A percentile compares a stretch with the other conserved stretches of the same genome.
Evolutionary conservation across 2,113 vertebrate species (phyloP).

Genomic region (Felis catus): DNA sequence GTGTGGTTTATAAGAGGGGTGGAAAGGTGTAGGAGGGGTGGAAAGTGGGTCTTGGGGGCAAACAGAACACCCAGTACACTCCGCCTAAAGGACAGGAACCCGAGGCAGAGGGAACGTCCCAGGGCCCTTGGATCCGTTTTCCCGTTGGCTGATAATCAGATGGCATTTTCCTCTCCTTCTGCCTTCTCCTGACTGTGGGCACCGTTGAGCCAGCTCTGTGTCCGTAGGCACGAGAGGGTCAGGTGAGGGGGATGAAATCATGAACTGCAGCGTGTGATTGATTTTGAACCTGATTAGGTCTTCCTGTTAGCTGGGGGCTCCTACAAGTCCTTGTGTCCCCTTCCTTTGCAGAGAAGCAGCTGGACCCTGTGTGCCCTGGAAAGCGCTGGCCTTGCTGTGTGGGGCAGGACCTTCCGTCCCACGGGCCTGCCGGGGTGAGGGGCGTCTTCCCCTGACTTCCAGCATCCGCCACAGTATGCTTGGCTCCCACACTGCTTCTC

Average conservation of each 20-base stretch:
- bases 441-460: neutral
- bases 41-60: neutral
- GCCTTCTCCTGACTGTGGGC: neutral
- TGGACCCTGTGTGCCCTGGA: too few species aligned
- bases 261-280: neutral
- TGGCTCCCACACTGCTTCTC: neutral
- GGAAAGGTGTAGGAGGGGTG: neutral
- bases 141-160: neutral
- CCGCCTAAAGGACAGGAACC: neutral
- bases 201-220: neutral
- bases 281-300: neutral
- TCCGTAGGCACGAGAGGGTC: too few species aligned
- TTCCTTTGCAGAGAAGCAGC: too few species aligned
- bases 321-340: neutral
- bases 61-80: rapidly evolving
- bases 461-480: rapidly evolving
- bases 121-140: neutral
- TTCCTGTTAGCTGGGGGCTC: neutral
- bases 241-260: neutral
- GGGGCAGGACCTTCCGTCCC: neutral
- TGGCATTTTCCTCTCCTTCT: neutral
- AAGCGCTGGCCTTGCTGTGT: neutral
- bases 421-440: neutral
- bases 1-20: neutral
- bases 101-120: neutral